Evolutionary conservation across 2,113 vertebrate genomes (phyloP).

Genomic region (Trematomus loennbergii): DNA sequence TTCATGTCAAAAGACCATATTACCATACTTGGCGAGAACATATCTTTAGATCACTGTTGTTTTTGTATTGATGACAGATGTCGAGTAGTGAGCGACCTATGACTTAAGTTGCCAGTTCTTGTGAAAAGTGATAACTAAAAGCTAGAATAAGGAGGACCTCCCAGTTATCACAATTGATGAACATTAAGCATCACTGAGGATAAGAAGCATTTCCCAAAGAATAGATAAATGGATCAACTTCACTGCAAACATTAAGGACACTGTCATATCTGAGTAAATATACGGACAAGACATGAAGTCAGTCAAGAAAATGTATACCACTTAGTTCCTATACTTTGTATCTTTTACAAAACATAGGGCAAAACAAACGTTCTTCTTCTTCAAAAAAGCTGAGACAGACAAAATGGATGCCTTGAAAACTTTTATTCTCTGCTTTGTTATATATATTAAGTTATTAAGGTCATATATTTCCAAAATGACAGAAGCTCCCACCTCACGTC

Average conservation of each 20-base stretch:
- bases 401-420: conserved; percentile 2
- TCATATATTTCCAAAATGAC: neutral
- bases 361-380: too few relatives aligned
- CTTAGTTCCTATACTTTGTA: neutral
- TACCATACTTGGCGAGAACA: too few relatives aligned
- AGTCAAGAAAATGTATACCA: neutral
- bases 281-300: neutral
- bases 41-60: too few relatives aligned
- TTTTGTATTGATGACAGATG: too few relatives aligned
- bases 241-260: too few relatives aligned
- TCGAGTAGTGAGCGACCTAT: too few relatives aligned
- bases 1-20: neutral
- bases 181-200: neutral
- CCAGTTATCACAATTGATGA: too few relatives aligned
- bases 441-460: neutral
- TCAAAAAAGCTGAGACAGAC: neutral
- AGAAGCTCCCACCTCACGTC: neutral
- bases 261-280: neutral
- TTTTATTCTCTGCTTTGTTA: neutral
- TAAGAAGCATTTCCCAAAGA: too few relatives aligned
- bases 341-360: neutral
- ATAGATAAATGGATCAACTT: too few relatives aligned
- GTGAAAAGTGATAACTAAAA: too few relatives aligned
- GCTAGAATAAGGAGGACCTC: too few relatives aligned
- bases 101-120: too few relatives aligned